Conservation (phyloP, 2,888 invertebrate species). For the Cybosia mesomella region DNA sequence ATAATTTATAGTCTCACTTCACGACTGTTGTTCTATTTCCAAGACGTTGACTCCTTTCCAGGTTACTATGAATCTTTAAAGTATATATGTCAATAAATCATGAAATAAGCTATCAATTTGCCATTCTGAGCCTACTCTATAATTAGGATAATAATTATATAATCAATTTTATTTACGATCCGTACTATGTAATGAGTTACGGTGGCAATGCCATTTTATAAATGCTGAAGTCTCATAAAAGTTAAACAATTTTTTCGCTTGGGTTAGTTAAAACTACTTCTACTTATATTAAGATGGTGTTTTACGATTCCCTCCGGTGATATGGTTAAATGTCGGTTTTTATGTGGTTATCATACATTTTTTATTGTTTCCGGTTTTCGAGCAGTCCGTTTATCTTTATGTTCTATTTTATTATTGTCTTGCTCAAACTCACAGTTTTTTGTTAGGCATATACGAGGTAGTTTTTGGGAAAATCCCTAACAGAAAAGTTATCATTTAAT, state of each 20-base stretch:
- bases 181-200: slow-evolving; percentile 17
- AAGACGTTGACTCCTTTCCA: slow-evolving; percentile 29
- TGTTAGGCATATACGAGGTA: slow-evolving; percentile 25
- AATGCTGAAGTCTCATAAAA: slow-evolving; percentile 17
- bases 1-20: background rate
- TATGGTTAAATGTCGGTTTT: slow-evolving; percentile 51
- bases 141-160: slow-evolving; percentile 41
- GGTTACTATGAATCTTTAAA: slow-evolving; percentile 26
- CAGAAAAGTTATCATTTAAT: slow-evolving; percentile 30
- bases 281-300: slow-evolving; percentile 47
- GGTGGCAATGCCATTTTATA: slow-evolving; percentile 11
- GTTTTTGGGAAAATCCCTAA: slow-evolving; percentile 42
- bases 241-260: slow-evolving; percentile 23
- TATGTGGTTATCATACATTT: slow-evolving; percentile 51
- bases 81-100: slow-evolving; percentile 46
- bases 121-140: slow-evolving; percentile 31
- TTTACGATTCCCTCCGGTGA: slow-evolving; percentile 50
- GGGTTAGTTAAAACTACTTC: slow-evolving; percentile 34
- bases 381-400: slow-evolving; percentile 50
- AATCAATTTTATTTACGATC: slow-evolving; percentile 46
- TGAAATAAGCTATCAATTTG: slow-evolving; percentile 39
- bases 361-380: slow-evolving; percentile 58
- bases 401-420: slow-evolving; percentile 55
- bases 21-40: slow-evolving; percentile 10
- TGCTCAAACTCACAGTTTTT: slow-evolving; percentile 38